Evolutionary conservation across 2,113 vertebrate species (phyloP).

Genomic region (Oriolus oriolus): DNA sequence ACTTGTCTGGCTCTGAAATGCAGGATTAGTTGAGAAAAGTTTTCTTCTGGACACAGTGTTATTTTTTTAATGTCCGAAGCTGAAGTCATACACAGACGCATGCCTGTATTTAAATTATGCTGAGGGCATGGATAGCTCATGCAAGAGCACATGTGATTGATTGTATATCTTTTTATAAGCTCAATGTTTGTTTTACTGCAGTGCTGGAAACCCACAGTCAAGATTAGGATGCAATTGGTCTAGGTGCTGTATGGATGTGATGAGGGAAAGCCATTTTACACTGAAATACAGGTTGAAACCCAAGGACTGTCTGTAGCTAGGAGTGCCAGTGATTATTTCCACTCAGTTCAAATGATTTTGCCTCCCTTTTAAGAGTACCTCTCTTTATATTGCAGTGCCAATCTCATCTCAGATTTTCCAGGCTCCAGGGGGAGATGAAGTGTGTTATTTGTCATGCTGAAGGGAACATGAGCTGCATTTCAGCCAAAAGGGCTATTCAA

Average conservation of each 20-base stretch:
- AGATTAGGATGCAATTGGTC: background rate
- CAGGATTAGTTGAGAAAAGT: background rate
- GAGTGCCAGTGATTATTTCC: background rate
- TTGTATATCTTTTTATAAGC: background rate
- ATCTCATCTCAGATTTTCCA: slow-evolving; percentile 21
- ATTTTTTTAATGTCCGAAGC: background rate
- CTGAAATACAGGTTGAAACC: background rate
- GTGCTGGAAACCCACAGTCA: background rate
- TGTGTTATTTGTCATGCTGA: background rate
- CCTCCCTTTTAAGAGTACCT: background rate
- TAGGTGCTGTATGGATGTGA: background rate
- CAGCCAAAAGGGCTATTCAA: background rate
- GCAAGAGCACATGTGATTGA: background rate
- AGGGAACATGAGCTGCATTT: background rate
- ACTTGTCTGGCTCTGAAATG: background rate
- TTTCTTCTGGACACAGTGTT: background rate
- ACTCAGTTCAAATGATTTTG: background rate
- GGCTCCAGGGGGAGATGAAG: background rate
- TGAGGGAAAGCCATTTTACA: background rate
- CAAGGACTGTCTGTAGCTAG: background rate
- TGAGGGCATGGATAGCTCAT: background rate
- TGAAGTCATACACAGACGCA: background rate
- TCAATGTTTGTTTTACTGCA: background rate
- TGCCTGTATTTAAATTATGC: background rate
- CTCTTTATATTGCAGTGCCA: background rate